A percentile compares a stretch with the other conserved stretches of the same genome.
phyloP scores from a whole-genome alignment of 2,113 vertebrate species.

The Heliornis fulica region DNA sequence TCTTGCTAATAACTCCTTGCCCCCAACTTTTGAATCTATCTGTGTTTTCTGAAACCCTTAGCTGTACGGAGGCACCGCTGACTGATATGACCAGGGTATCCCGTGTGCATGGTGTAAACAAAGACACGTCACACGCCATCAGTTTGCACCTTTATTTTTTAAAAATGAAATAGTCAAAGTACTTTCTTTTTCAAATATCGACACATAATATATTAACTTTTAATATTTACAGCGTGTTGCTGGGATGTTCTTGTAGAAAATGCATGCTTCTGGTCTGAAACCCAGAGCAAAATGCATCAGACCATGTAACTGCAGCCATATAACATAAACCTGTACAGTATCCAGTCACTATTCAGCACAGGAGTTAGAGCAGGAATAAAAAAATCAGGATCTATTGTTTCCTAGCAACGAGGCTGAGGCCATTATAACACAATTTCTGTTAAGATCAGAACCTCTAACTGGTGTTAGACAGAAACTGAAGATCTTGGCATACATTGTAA shows the following conservation, averaged over 20 bases:
- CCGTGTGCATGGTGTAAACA: neutral
- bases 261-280: slow-evolving; percentile 82
- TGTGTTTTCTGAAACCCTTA: neutral
- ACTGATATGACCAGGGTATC: neutral
- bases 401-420: slow-evolving; percentile 79
- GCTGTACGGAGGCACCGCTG: neutral
- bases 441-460: slow-evolving; percentile 77
- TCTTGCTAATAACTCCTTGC: neutral
- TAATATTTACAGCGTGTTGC: slow-evolving; percentile 82
- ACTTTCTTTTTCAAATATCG: slow-evolving; percentile 83
- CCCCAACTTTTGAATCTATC: neutral
- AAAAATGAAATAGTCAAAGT: slow-evolving; percentile 88
- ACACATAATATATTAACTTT: slow-evolving; percentile 83
- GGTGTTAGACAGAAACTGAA: slow-evolving; percentile 76
- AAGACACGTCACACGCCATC: slow-evolving; percentile 9
- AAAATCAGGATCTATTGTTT: slow-evolving; percentile 78
- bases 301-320: slow-evolving; percentile 79
- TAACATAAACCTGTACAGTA: slow-evolving; percentile 81
- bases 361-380: slow-evolving; percentile 80
- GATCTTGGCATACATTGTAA: slow-evolving; percentile 81
- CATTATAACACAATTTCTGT: slow-evolving; percentile 77
- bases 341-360: slow-evolving; percentile 80
- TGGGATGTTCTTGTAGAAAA: slow-evolving; percentile 83
- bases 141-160: slow-evolving; percentile 84
- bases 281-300: slow-evolving; percentile 84